These are phyloP conservation scores for Tachuris rubrigastra DNA, from an alignment of 2,113 vertebrate genomes.

Conservation along the genomic window DNA sequence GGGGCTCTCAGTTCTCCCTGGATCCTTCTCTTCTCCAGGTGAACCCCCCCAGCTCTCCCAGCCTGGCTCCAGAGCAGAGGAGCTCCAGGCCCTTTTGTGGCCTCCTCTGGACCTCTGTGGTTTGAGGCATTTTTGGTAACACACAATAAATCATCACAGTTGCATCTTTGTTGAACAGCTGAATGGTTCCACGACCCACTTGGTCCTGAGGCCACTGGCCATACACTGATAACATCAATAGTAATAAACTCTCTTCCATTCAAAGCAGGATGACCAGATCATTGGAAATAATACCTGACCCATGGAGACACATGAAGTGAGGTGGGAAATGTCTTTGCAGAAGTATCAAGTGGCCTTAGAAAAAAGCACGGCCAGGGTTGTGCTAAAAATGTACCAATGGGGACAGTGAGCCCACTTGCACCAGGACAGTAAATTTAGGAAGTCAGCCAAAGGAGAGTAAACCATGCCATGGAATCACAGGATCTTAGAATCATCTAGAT, in stretches of 20 bases:
- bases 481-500: background rate
- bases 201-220: background rate
- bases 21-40: background rate
- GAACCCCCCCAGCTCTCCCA: background rate
- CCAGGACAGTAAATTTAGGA: background rate
- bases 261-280: background rate
- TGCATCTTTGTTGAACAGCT: background rate
- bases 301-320: background rate
- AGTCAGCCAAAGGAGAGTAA: background rate
- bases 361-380: background rate
- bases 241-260: background rate
- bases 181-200: background rate
- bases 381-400: background rate
- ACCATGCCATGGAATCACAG: background rate
- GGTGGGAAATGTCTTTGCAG: background rate
- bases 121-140: background rate
- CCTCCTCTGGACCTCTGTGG: background rate
- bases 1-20: background rate
- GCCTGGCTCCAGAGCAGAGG: background rate
- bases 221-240: too few relatives aligned
- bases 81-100: background rate
- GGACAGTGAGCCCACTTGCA: background rate
- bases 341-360: fast-evolving
- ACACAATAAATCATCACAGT: fast-evolving
- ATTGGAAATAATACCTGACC: background rate